phyloP scores from a whole-genome alignment of 2,888 invertebrate genomes.

The Platycnemis pennipes region DNA sequence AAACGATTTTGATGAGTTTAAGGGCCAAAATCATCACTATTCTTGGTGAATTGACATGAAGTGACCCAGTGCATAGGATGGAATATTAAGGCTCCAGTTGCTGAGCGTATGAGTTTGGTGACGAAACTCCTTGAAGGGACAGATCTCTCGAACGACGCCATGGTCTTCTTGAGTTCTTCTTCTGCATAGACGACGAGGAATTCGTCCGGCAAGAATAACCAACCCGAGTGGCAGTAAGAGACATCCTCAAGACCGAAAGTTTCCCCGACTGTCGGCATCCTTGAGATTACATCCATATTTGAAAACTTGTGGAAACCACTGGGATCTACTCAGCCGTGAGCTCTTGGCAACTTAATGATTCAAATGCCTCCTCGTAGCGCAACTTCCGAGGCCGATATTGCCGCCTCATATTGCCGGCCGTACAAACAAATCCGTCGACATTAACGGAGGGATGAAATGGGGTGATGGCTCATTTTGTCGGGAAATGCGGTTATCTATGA shows the following conservation, averaged over 20 bases:
- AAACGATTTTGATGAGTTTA: too few relatives aligned
- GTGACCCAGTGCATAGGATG: too few relatives aligned
- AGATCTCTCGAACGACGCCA: too few relatives aligned
- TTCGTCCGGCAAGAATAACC: neutral
- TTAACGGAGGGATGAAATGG: neutral
- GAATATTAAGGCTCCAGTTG: too few relatives aligned
- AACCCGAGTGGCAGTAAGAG: neutral
- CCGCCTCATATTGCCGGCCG: neutral
- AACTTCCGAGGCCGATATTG: neutral
- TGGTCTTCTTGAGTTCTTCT: too few relatives aligned
- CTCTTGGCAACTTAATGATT: neutral
- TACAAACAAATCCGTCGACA: neutral
- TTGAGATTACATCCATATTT: neutral
- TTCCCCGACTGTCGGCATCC: neutral
- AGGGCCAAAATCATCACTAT: too few relatives aligned
- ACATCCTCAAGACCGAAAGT: neutral
- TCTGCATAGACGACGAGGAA: neutral
- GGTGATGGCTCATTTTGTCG: neutral
- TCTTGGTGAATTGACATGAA: too few relatives aligned
- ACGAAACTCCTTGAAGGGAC: too few relatives aligned
- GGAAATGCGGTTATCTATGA: too few relatives aligned
- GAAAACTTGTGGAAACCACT: neutral
- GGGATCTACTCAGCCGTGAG: neutral
- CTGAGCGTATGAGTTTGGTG: too few relatives aligned
- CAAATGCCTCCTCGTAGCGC: neutral